Conservation (phyloP, 1,140 invertebrate species). For the Aethina tumida region DNA sequence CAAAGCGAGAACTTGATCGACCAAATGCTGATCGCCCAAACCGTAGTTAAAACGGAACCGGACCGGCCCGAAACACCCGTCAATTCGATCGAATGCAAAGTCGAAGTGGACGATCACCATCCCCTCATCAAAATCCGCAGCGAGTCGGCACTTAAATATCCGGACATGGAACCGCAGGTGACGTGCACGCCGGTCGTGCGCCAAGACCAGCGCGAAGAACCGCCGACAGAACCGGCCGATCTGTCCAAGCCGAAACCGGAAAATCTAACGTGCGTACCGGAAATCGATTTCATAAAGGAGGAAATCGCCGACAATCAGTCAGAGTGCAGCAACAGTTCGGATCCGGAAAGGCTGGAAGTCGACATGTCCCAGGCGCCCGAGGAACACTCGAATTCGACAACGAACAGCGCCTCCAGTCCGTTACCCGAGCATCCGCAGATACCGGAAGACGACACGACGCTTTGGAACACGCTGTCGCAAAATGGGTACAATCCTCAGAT, state of each 20-base stretch:
- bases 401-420: slow-evolving; percentile 28
- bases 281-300: slow-evolving; percentile 29
- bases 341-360: slow-evolving; percentile 46
- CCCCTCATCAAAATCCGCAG: neutral
- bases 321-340: slow-evolving; percentile 42
- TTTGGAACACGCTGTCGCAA: slow-evolving; percentile 25
- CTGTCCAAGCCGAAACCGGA: slow-evolving; percentile 30
- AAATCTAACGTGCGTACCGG: slow-evolving; percentile 28
- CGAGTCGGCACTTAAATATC: neutral
- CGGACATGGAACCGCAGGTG: slow-evolving; percentile 1
- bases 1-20: too few relatives aligned
- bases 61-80: too few relatives aligned
- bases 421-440: slow-evolving; percentile 14
- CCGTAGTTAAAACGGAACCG: neutral
- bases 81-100: too few relatives aligned
- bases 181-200: neutral
- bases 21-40: neutral
- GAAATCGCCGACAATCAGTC: slow-evolving; percentile 29
- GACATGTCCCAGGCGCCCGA: slow-evolving; percentile 36
- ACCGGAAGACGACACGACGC: slow-evolving; percentile 12
- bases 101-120: neutral
- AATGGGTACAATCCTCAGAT: slow-evolving; percentile 27
- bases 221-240: slow-evolving; percentile 28
- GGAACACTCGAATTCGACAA: slow-evolving; percentile 32
- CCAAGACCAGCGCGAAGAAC: slow-evolving; percentile 8